phyloP scores from a whole-genome alignment of 2,888 invertebrate genomes.

The Campoplex nolae region DNA sequence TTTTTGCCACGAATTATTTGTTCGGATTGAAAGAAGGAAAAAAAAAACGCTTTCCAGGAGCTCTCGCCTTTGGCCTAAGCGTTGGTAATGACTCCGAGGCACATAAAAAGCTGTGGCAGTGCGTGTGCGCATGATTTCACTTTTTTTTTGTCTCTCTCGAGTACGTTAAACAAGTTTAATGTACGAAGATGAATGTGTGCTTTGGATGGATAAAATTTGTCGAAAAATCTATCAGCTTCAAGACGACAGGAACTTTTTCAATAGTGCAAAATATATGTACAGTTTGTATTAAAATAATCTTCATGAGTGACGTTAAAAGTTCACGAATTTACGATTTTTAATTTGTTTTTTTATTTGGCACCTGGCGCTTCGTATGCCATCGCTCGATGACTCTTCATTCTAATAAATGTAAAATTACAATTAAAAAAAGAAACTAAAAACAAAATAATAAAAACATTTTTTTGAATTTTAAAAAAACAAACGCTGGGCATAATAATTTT shows the following conservation, averaged over 20 bases:
- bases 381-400: not conserved
- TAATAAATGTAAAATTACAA: not conserved
- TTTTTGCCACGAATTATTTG: not conserved
- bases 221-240: not conserved
- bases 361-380: too few species aligned
- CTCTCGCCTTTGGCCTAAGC: not conserved
- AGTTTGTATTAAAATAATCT: too few species aligned
- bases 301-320: too few species aligned
- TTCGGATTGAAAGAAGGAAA: not conserved
- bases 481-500: not conserved
- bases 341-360: too few species aligned
- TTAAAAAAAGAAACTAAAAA: not conserved
- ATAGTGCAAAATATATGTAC: not conserved
- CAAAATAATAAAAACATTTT: not conserved
- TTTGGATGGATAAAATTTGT: not conserved
- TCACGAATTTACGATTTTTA: too few species aligned
- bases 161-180: not conserved
- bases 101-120: constrained; percentile 48
- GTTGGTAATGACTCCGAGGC: constrained; percentile 19
- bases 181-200: not conserved
- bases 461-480: not conserved
- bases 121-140: constrained; percentile 36
- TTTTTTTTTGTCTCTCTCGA: constrained; percentile 1
- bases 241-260: not conserved
- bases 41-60: constrained; percentile 8